Conservation (phyloP, 2,797 vertebrate genomes). For the Melanotaenia parkinsoni region DNA sequence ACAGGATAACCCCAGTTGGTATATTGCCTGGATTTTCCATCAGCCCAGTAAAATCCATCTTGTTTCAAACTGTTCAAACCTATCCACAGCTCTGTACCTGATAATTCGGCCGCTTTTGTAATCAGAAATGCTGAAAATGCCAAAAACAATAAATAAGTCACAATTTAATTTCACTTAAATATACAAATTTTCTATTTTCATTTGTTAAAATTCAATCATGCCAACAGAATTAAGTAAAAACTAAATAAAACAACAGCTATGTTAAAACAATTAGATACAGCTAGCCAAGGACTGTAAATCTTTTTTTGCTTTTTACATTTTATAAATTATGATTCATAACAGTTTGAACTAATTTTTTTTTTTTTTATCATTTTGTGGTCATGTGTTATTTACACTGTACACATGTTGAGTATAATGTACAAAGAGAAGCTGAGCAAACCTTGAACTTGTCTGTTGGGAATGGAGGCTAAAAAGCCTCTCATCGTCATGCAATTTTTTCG, state of each 20-base stretch:
- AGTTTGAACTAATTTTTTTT: neutral
- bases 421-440: slow-evolving; percentile 47
- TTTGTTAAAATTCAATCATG: neutral
- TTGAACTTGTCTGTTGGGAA: slow-evolving; percentile 69
- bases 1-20: slow-evolving; percentile 87
- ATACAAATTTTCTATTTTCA: neutral
- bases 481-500: slow-evolving; percentile 52
- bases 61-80: slow-evolving; percentile 88
- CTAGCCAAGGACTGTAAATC: too few species aligned
- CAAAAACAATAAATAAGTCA: neutral
- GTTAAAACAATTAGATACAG: too few species aligned
- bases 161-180: neutral
- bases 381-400: neutral
- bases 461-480: slow-evolving; percentile 65
- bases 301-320: too few species aligned
- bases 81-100: slow-evolving; percentile 82
- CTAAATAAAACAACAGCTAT: too few species aligned
- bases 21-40: slow-evolving; percentile 85
- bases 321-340: too few species aligned
- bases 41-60: slow-evolving; percentile 88
- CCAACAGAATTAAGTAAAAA: too few species aligned
- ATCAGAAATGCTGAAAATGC: slow-evolving; percentile 65
- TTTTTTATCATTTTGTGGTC: neutral
- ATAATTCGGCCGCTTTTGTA: slow-evolving; percentile 37
- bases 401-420: neutral